phyloP scores from a whole-genome alignment of 2,888 invertebrate genomes.

The Ichneumoninae sp. region DNA sequence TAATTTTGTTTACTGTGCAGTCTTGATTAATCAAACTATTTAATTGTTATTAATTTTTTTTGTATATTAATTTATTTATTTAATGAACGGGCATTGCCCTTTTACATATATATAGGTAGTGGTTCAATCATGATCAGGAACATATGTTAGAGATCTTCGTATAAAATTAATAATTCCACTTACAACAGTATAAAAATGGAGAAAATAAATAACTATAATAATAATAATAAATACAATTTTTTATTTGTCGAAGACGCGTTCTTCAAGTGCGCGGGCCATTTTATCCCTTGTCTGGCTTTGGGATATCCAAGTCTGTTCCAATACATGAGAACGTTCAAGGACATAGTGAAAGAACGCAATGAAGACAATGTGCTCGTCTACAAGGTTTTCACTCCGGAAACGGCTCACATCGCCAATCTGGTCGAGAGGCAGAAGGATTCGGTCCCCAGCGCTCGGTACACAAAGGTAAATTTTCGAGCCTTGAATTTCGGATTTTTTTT shows the following conservation, averaged over 20 bases:
- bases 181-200: too few relatives aligned
- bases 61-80: too few relatives aligned
- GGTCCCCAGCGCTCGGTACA: not conserved
- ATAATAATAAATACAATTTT: not conserved
- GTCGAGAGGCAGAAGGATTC: conserved; percentile 66
- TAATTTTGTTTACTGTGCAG: too few relatives aligned
- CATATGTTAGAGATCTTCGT: too few relatives aligned
- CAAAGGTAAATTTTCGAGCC: conserved; percentile 22
- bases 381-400: conserved; percentile 61
- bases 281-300: conserved; percentile 67
- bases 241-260: conserved; percentile 55
- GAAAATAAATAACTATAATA: not conserved
- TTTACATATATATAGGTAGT: too few relatives aligned
- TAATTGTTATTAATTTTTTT: not conserved
- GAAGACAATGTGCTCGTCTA: conserved; percentile 48
- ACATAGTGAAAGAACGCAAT: conserved; percentile 53
- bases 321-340: conserved; percentile 61
- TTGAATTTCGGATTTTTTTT: not conserved
- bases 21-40: not conserved
- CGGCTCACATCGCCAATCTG: conserved; percentile 67
- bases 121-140: too few relatives aligned
- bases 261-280: conserved; percentile 61
- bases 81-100: too few relatives aligned
- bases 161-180: too few relatives aligned
- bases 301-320: conserved; percentile 66